phyloP scores from a whole-genome alignment of 2,797 vertebrate species.

The Periparus ater region DNA sequence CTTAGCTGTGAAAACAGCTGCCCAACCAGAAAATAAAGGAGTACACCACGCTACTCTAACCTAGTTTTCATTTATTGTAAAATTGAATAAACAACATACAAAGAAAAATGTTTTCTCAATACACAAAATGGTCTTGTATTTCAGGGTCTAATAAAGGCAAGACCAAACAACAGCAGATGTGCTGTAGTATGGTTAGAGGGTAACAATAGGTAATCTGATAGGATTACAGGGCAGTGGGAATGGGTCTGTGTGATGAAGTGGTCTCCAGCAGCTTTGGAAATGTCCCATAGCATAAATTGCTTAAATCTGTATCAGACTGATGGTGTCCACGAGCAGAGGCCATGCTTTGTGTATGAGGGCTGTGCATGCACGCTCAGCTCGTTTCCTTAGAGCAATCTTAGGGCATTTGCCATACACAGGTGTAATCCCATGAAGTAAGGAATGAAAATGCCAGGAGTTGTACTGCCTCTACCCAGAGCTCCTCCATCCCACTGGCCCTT shows the following conservation, averaged over 20 bases:
- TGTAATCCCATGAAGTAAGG: conserved; percentile 35
- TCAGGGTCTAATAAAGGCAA: conserved; percentile 26
- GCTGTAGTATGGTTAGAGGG: conserved; percentile 13
- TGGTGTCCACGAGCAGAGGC: conserved; percentile 19
- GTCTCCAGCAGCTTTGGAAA: conserved; percentile 44
- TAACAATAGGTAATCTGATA: neutral
- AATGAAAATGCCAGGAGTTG: neutral
- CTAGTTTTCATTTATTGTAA: neutral
- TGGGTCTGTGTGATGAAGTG: conserved; percentile 43
- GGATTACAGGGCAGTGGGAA: neutral
- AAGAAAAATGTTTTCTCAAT: neutral
- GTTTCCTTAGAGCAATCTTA: conserved; percentile 5
- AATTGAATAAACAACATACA: neutral
- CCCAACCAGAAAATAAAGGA: neutral
- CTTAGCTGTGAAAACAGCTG: neutral
- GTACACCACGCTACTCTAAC: neutral
- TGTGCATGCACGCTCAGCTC: conserved; percentile 24
- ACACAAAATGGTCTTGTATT: neutral
- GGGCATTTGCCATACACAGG: conserved; percentile 2
- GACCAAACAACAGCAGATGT: neutral
- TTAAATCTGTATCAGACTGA: conserved; percentile 47
- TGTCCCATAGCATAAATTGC: conserved; percentile 11
- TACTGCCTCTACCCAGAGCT: neutral
- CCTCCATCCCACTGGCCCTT: neutral
- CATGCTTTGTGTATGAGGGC: neutral